Conservation (phyloP, 2,113 vertebrate species). For the Potamarius usumacintae region DNA sequence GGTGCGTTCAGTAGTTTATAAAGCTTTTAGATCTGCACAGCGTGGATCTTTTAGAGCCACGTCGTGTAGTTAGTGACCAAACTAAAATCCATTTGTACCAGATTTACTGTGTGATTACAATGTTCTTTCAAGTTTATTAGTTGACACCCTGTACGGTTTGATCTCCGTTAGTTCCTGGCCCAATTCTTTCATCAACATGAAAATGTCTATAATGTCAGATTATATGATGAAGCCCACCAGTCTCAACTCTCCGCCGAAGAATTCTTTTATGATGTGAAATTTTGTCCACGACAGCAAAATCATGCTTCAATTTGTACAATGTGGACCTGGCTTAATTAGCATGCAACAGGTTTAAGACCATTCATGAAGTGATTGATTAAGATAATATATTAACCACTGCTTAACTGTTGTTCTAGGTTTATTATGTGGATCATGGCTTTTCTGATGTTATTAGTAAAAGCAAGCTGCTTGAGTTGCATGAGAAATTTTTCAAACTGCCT, state of each 20-base stretch:
- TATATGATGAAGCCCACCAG: not conserved
- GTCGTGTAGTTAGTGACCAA: not conserved
- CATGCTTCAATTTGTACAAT: not conserved
- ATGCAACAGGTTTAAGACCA: not conserved
- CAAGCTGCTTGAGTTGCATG: slow-evolving; percentile 83
- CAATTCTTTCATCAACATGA: not conserved
- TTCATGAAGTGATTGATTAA: not conserved
- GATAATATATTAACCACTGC: not conserved
- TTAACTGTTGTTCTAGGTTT: slow-evolving; percentile 71
- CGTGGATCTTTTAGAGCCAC: not conserved
- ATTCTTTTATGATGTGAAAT: not conserved
- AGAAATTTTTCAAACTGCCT: slow-evolving; percentile 82
- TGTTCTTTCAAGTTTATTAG: not conserved
- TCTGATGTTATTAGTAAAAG: slow-evolving; percentile 81
- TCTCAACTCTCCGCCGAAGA: not conserved
- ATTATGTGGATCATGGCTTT: slow-evolving; percentile 93
- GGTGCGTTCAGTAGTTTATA: slow-evolving; percentile 69
- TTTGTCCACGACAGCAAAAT: not conserved
- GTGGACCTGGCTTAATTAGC: not conserved
- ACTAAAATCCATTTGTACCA: not conserved
- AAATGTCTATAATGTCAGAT: not conserved
- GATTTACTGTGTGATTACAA: not conserved
- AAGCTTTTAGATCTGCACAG: not conserved
- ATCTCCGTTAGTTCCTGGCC: not conserved
- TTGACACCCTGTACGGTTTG: not conserved